A percentile compares a stretch with the other conserved stretches of the same genome.
Conservation (phyloP, 2,888 invertebrate species). For the Caenorhabditis sp. region DNA sequence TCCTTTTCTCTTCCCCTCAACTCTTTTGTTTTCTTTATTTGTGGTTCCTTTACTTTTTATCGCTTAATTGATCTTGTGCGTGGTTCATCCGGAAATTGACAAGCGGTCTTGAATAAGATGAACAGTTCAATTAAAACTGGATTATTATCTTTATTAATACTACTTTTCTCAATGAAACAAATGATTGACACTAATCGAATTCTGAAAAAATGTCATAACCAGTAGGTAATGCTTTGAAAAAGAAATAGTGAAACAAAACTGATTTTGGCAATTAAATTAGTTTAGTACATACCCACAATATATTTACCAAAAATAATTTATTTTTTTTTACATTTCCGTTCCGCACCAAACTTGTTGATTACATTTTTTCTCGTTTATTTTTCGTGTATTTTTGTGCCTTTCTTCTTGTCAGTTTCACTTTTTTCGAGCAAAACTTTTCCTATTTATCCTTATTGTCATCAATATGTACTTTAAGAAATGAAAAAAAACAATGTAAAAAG, state of each 20-base stretch:
- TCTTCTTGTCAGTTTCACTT: not conserved
- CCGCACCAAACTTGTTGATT: not conserved
- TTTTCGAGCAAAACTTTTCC: not conserved
- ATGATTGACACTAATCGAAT: not conserved
- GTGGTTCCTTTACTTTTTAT: conserved; percentile 14
- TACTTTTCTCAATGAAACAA: not conserved
- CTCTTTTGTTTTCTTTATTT: not conserved
- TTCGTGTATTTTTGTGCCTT: no score
- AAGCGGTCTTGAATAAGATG: conserved; percentile 14
- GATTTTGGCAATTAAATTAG: not conserved
- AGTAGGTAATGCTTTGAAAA: not conserved
- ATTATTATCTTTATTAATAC: not conserved
- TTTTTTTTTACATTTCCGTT: not conserved
- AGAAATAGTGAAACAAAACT: no score
- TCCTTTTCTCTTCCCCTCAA: not conserved
- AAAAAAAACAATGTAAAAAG: no score
- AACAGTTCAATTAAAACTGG: conserved; percentile 32
- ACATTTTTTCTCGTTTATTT: not conserved
- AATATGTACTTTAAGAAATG: no score
- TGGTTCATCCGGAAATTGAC: conserved; percentile 34
- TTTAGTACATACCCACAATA: not conserved
- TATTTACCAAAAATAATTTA: not conserved
- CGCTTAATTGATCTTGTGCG: conserved; percentile 38
- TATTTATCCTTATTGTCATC: not conserved
- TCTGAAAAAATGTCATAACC: not conserved